phyloP scores from a whole-genome alignment of 2,888 invertebrate species.

The Ditula angustiorana region DNA sequence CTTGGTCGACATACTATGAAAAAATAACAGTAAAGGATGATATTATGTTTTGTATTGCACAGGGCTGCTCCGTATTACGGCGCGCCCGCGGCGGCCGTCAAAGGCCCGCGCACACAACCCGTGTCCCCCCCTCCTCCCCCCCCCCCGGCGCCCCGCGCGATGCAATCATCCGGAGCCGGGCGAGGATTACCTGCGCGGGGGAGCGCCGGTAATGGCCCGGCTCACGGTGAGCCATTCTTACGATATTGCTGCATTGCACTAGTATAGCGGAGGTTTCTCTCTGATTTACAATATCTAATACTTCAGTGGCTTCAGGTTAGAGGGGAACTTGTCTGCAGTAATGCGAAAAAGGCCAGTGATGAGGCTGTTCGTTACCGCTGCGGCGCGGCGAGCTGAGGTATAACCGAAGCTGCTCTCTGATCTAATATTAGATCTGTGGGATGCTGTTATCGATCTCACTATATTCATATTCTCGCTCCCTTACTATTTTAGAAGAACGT shows the following conservation, averaged over 20 bases:
- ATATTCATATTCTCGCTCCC: too few relatives aligned
- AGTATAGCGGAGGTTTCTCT: too few relatives aligned
- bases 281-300: not conserved
- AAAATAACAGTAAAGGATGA: not conserved
- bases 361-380: too few relatives aligned
- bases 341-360: too few relatives aligned
- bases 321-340: too few relatives aligned
- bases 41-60: not conserved
- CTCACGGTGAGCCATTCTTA: not conserved
- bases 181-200: not conserved
- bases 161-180: not conserved
- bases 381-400: too few relatives aligned
- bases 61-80: not conserved
- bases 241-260: not conserved
- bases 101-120: constrained; percentile 3
- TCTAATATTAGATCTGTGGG: not conserved
- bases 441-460: not conserved
- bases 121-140: not conserved
- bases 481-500: too few relatives aligned
- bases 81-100: constrained; percentile 11
- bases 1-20: too few relatives aligned
- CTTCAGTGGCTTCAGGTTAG: too few relatives aligned
- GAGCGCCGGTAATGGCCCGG: not conserved
- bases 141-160: not conserved
- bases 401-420: too few relatives aligned